Evolutionary conservation across 2,888 invertebrate species (phyloP).

Genomic region (Tethea ocularis): DNA sequence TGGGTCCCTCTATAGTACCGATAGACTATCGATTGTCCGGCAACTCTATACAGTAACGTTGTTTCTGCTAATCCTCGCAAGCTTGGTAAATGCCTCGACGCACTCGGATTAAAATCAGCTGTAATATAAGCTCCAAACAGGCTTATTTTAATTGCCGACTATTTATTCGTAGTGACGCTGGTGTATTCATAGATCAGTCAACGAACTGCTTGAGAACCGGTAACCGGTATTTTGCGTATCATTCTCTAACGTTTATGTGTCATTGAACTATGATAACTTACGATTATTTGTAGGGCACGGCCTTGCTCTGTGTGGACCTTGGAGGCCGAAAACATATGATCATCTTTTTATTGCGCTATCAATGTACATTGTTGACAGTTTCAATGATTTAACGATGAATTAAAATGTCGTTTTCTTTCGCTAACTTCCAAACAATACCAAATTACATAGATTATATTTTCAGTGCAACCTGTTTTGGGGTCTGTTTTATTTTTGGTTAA

Average conservation of each 20-base stretch:
- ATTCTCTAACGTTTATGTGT: conserved; percentile 18
- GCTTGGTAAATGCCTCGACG: background rate
- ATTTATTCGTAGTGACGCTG: background rate
- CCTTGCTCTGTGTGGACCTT: conserved; percentile 7
- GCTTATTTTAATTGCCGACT: background rate
- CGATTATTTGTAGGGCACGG: conserved; percentile 37
- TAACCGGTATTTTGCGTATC: conserved; percentile 5
- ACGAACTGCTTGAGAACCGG: conserved; percentile 1
- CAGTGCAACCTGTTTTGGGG: too few species aligned
- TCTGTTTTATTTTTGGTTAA: too few species aligned
- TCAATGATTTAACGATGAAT: too few species aligned
- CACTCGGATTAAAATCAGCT: background rate
- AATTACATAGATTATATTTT: too few species aligned
- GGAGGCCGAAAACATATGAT: background rate
- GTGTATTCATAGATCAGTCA: conserved; percentile 6
- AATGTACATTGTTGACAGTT: background rate
- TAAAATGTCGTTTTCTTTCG: too few species aligned
- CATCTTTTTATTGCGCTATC: background rate
- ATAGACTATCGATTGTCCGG: too few species aligned
- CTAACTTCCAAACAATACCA: too few species aligned
- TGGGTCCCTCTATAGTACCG: too few species aligned
- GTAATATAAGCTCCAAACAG: background rate
- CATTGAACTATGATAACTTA: conserved; percentile 33
- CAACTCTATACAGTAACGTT: too few species aligned
- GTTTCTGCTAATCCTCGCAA: too few species aligned